Conservation (phyloP, 2,113 vertebrate species). For the Bettongia penicillata region DNA sequence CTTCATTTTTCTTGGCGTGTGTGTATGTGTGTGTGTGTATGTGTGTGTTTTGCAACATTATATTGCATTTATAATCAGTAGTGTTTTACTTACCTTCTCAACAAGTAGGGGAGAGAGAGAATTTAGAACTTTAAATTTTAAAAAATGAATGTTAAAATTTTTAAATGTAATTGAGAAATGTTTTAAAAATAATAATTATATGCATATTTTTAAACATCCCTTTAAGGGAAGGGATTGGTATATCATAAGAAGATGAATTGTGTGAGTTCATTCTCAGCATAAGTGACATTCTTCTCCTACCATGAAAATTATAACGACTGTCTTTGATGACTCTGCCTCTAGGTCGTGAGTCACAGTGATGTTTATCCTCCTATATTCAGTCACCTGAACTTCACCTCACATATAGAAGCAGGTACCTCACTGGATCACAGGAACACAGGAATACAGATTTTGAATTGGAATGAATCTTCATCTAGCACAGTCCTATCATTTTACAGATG, state of each 20-base stretch:
- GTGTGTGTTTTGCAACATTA: background rate
- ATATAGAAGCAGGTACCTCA: background rate
- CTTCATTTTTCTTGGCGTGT: background rate
- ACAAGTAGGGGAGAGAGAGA: background rate
- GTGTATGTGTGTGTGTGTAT: too few species aligned
- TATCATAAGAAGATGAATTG: background rate
- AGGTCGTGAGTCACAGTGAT: background rate
- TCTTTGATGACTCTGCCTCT: background rate
- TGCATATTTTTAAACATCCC: background rate
- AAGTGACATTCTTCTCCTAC: background rate
- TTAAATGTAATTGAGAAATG: background rate
- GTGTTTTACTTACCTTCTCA: background rate
- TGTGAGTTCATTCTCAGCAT: background rate
- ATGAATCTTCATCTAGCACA: background rate
- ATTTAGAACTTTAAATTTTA: background rate
- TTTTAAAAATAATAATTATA: background rate
- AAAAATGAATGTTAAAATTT: background rate
- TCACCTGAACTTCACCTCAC: background rate
- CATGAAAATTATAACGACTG: background rate
- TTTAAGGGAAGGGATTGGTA: background rate
- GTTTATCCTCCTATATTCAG: background rate
- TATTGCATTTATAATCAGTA: background rate
- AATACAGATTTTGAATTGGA: background rate
- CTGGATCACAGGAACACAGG: background rate
- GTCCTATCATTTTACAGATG: background rate